Evolutionary conservation across 2,113 vertebrate genomes (phyloP).

Genomic region (Macheiramphus alcinus): DNA sequence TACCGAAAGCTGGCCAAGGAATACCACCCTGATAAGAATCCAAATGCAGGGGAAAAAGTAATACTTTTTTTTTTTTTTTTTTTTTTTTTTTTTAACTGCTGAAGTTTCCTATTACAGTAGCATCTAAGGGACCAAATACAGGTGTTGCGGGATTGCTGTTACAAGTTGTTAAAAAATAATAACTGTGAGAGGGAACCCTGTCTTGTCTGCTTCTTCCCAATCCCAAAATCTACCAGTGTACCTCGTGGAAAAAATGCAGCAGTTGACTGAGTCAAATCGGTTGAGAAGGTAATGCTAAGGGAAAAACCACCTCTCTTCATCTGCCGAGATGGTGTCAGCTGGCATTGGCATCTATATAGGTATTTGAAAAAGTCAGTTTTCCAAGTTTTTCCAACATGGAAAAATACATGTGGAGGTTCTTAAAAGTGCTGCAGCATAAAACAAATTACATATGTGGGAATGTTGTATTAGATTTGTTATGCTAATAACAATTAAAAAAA

Average conservation of each 20-base stretch:
- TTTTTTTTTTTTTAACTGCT: not conserved
- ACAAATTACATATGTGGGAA: not conserved
- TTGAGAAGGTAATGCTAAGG: not conserved
- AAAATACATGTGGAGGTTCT: not conserved
- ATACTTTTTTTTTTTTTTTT: not conserved
- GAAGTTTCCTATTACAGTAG: not conserved
- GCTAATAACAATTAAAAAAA: not conserved
- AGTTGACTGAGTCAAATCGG: not conserved
- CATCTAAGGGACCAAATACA: not conserved
- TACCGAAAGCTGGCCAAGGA: constrained; percentile 98
- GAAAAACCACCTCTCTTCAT: not conserved
- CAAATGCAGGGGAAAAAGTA: constrained; percentile 98
- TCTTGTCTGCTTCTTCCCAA: not conserved
- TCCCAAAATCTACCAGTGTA: not conserved
- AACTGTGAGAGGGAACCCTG: not conserved
- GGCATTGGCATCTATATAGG: not conserved
- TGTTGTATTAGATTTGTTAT: not conserved
- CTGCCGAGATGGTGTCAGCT: not conserved
- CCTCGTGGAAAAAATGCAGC: not conserved
- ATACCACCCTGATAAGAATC: constrained; percentile 98
- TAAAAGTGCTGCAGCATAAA: not conserved
- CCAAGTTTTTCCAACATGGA: not conserved
- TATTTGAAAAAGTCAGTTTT: not conserved
- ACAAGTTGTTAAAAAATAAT: not conserved
- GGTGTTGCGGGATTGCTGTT: not conserved